phyloP scores from a whole-genome alignment of 2,888 invertebrate species.

The Platycheirus rosarum region DNA sequence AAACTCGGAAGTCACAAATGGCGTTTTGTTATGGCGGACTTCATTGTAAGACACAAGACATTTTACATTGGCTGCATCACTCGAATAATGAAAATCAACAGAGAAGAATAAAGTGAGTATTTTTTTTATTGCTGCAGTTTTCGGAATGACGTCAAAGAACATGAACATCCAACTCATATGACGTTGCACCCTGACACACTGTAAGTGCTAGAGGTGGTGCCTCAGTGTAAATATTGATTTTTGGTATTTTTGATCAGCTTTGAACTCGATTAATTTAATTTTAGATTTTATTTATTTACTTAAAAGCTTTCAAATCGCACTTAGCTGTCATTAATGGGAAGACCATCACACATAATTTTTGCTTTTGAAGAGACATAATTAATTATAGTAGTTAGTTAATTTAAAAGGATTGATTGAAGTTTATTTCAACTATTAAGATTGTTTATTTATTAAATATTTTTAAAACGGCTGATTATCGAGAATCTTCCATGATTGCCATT shows the following conservation, averaged over 20 bases:
- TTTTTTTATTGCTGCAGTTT: background rate
- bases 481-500: too few relatives aligned
- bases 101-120: conserved; percentile 76
- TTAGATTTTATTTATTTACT: conserved; percentile 13
- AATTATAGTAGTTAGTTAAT: too few relatives aligned
- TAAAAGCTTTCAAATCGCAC: conserved; percentile 15
- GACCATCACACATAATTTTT: background rate
- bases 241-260: conserved; percentile 10
- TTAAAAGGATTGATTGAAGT: too few relatives aligned
- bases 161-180: conserved; percentile 5
- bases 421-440: too few relatives aligned
- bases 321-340: conserved; percentile 1
- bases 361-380: background rate
- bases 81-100: conserved; percentile 73
- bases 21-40: conserved; percentile 74
- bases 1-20: background rate
- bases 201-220: background rate
- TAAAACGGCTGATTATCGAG: too few relatives aligned
- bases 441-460: too few relatives aligned
- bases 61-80: conserved; percentile 78
- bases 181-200: background rate
- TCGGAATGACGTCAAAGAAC: conserved; percentile 14
- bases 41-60: conserved; percentile 78
- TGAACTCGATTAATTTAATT: conserved; percentile 1
- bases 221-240: conserved; percentile 16